Base-by-base conservation (phyloP, 2,797 vertebrate species). In the Bradypodion pumilum region DNA sequence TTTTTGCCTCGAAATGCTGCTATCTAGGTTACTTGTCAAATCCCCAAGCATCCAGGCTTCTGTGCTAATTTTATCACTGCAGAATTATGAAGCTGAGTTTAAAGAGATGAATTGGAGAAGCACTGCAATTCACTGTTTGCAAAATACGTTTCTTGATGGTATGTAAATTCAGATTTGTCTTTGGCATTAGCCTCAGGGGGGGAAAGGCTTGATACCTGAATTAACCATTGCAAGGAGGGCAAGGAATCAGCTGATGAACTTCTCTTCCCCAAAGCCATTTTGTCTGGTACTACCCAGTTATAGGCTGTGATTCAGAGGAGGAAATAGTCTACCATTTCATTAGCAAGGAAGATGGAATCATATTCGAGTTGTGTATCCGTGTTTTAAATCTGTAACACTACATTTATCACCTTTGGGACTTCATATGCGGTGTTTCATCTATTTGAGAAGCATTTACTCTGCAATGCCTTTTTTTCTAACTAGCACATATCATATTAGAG, bases 21-120 rank as follows among this genome's bases (percentile, higher is more conserved):
- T 63, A 49, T 82, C 62, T 81, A 89, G 89, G 88, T 88, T 92
- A 76, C 86, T 76, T 72, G 84, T 62, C 79, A 80, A 82, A 35
- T 10, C 89, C 88, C 85, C 1, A 27, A 90, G 93, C 85, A 80
- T 59, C 70, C 74, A 13, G 0, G 27, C 81, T 85, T 44, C 79
- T 49, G 44, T 88, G 56, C 90, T 90, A 46, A 88, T 91, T 92
- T 86, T 80, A 82, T 86, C 87, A 80, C 59, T 40, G 27, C n/a
- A 65, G 79, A 78, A 85, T 89, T 81, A 78, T 81, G 76, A 49
- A 79, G 80, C 74, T 83, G 72, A 32, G 12, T 86, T 23, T 49
- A 73, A 75, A 63, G 80, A 88, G 29, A 59, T 84, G 52, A 5
- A 0, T 60, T 81, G 46, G 59, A 66, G 72, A 62, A 25, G 37